Base-by-base conservation (phyloP, 2,888 invertebrate genomes). In the Cylindroiulus punctatus region DNA sequence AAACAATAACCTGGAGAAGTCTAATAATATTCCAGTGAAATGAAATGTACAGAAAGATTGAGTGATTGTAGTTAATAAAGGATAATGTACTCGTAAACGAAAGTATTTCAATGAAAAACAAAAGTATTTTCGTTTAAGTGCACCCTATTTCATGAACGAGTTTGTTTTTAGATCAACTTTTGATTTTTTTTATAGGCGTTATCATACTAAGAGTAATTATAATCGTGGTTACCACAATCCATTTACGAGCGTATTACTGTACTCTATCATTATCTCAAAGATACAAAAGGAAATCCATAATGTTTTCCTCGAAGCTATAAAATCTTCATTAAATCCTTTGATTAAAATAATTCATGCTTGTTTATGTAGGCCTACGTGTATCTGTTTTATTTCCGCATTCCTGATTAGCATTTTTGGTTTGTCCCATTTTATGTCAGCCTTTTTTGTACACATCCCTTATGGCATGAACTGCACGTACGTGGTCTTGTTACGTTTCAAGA, bases 211-310 rank as follows among this genome's bases (percentile, higher is more conserved):
- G 30, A 76, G 76, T 76, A 76, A 76, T 76, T 76, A 76, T 76
- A 76, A 76, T 76, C 76, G 17, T 76, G 30, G 30, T 76, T 17
- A 76, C 76, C 76, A 76, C 17, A 76, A 76, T 76, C 14, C 76
- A 10, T 76, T 76, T 76, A 76, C 76, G 76, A 76, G 76, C 30
- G 1, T 76, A 76, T 76, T 76, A 30, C 76, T 14, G 76, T 30
- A 76, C 22, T 76, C 76, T 76, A 17, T 76, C 30, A 76, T 76
- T 76, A 76, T 76, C 76, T 76, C 30, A 76, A 76, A 76, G 30
- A 17, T 76, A 76, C 76, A 30, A 76, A 30, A 14, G 30, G 30
- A 30, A 76, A 76, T 76, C 76, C 76, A 76, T 76, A 76, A 14
- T 30, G 76, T 76, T 76, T 65, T 76, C 30, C 30, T 76, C 10